These are phyloP conservation scores for Calypte anna DNA, from an alignment of 2,113 vertebrate genomes.

Conservation along the genomic window DNA sequence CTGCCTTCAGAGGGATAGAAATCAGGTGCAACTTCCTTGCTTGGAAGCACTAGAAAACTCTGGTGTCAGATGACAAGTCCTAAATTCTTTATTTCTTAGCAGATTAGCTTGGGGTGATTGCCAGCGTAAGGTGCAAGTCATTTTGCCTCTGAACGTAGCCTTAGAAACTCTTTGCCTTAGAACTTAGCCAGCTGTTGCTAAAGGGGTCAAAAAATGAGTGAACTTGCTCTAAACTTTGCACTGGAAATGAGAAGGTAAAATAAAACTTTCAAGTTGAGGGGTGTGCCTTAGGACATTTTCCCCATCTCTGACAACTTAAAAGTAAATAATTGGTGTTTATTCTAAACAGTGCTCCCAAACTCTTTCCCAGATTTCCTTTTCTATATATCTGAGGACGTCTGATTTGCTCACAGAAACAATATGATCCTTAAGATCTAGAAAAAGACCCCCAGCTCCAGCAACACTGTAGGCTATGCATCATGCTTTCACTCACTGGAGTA, in stretches of 20 bases:
- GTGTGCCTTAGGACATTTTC: neutral
- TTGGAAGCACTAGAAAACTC: neutral
- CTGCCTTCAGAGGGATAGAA: neutral
- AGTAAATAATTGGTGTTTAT: neutral
- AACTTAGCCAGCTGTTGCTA: neutral
- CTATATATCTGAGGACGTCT: neutral
- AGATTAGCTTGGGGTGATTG: neutral
- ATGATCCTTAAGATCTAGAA: neutral
- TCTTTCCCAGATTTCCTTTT: neutral
- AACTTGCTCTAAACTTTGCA: constrained; percentile 40
- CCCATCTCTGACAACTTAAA: neutral
- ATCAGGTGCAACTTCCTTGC: neutral
- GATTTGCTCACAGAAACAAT: neutral
- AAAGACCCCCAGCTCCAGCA: neutral
- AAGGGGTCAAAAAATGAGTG: constrained; percentile 5
- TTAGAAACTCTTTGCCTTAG: neutral
- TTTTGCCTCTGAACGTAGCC: neutral
- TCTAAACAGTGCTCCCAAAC: neutral
- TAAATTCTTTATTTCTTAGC: neutral
- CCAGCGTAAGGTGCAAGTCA: neutral
- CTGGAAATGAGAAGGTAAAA: constrained; percentile 34
- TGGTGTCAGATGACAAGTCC: neutral
- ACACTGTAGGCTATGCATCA: neutral
- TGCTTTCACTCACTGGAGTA: neutral
- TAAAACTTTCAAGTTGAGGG: neutral